Base-by-base conservation (phyloP, 2,113 vertebrate species). In the Oreotrochilus melanogaster region DNA sequence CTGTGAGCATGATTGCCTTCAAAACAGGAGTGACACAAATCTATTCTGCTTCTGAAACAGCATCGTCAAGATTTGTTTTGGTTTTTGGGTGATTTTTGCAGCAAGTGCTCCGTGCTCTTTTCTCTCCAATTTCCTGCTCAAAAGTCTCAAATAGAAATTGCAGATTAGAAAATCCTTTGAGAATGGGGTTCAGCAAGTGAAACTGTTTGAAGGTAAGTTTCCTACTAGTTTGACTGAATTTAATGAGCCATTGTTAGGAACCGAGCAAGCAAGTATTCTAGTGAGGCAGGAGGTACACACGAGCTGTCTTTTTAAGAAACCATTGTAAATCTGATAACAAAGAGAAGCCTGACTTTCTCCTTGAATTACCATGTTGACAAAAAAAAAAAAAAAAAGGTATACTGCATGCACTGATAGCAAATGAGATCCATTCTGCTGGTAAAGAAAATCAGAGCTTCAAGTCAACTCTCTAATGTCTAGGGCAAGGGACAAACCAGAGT, bases 191-290 rank as follows among this genome's bases (percentile, higher is more conserved):
- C 95, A 97, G 95, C 88, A 91, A 96, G 78, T 89, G 79, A 96
- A 98, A 98, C 79, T 96, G 92, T 98, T 98, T 98, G 97, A 98
- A 98, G 98, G 98, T 98, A 97, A 97, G 96, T 98, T 98, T 97
- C 97, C 91, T 96, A 97, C 96, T 96, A 97, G 94, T 97, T 98
- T 96, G 97, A 96, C 87, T 97, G 97, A 96, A 97, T 97, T 97
- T 98, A 98, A 98, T 98, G 97, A 98, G 97, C 91, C 96, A 98
- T 98, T 98, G 97, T 97, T 97, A 97, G 96, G 96, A 97, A 86
- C 78, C 95, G 95, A 96, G 94, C 89, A 95, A 96, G 93, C 74
- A 97, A 97, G 96, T 96, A 88, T 89, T 97, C 89, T 91, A 96
- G 94, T 93, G 85, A 96, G 88, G 97, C 96, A 75, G 93, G 93